Conservation (phyloP, 2,797 vertebrate genomes). For the Enteromius unitaeniatus region DNA sequence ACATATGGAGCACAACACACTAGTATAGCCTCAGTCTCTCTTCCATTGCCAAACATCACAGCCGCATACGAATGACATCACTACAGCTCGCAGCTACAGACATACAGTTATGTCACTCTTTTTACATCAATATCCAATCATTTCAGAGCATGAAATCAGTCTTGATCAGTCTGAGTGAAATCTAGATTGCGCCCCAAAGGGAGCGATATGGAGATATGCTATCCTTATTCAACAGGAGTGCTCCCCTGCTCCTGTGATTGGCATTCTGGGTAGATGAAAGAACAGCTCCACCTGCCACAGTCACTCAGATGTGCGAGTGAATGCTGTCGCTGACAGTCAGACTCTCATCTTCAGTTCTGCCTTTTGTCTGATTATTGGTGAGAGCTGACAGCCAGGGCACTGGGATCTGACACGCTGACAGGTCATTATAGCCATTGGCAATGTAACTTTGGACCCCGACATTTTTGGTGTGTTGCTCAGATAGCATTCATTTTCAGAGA, state of each 20-base stretch:
- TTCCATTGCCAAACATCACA: background rate
- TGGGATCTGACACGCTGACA: conserved; percentile 32
- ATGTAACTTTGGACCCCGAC: conserved; percentile 4
- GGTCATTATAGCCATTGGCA: conserved; percentile 24
- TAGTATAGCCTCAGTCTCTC: background rate
- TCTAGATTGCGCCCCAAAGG: background rate
- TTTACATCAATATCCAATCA: conserved; percentile 29
- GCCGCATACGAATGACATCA: background rate
- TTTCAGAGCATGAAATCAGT: conserved; percentile 26
- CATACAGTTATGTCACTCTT: conserved; percentile 5
- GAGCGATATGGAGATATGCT: background rate
- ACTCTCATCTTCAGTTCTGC: conserved; percentile 43
- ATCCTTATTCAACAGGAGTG: conserved; percentile 30
- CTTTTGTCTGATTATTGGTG: conserved; percentile 43
- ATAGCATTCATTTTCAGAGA: conserved; percentile 17
- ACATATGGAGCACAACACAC: background rate
- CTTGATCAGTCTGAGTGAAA: conserved; percentile 26
- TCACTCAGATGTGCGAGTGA: conserved; percentile 23
- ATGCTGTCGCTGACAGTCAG: conserved; percentile 22
- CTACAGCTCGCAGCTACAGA: conserved; percentile 5
- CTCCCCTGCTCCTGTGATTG: conserved; percentile 22
- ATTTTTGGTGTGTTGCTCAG: conserved; percentile 7
- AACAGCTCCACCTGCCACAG: conserved; percentile 23
- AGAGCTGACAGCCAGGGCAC: conserved; percentile 36
- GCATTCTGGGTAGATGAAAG: conserved; percentile 38